A percentile compares a stretch with the other conserved stretches of the same genome.
These are phyloP conservation scores for Ditylenchus weischeri DNA, from an alignment of 2,888 invertebrate genomes.

Conservation along the genomic window DNA sequence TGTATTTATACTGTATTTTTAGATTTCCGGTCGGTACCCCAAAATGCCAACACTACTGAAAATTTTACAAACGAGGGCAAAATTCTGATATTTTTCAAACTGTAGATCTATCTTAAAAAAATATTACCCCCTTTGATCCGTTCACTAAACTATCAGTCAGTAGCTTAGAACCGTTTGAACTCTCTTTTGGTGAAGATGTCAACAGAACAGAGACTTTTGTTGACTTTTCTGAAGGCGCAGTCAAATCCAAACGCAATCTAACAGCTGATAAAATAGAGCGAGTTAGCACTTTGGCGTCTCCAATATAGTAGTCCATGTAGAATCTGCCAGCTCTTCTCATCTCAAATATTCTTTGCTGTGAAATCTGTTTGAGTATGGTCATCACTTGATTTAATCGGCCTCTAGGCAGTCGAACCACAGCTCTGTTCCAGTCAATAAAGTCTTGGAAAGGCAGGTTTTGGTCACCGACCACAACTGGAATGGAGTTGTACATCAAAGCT, in stretches of 20 bases:
- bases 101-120: too few relatives aligned
- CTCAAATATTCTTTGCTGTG: conserved; percentile 9
- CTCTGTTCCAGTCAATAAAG: conserved; percentile 13
- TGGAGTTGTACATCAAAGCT: conserved; percentile 32
- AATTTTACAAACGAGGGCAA: too few relatives aligned
- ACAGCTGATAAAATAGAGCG: conserved; percentile 23
- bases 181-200: not conserved
- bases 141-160: not conserved
- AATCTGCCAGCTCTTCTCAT: conserved; percentile 10
- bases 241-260: conserved; percentile 17
- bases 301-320: conserved; percentile 10
- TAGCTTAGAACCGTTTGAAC: not conserved
- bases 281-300: conserved; percentile 4
- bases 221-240: conserved; percentile 18
- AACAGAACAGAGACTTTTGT: conserved; percentile 3
- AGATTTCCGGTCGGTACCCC: too few relatives aligned
- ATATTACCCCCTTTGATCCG: not conserved
- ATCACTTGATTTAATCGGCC: not conserved
- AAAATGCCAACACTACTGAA: too few relatives aligned
- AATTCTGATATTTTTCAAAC: too few relatives aligned
- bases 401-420: conserved; percentile 4
- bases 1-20: too few relatives aligned
- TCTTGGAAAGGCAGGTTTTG: conserved; percentile 7
- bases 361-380: conserved; percentile 5
- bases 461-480: conserved; percentile 33